phyloP scores from a whole-genome alignment of 23 tunicate species.

The Clavelina lepadiformis region DNA sequence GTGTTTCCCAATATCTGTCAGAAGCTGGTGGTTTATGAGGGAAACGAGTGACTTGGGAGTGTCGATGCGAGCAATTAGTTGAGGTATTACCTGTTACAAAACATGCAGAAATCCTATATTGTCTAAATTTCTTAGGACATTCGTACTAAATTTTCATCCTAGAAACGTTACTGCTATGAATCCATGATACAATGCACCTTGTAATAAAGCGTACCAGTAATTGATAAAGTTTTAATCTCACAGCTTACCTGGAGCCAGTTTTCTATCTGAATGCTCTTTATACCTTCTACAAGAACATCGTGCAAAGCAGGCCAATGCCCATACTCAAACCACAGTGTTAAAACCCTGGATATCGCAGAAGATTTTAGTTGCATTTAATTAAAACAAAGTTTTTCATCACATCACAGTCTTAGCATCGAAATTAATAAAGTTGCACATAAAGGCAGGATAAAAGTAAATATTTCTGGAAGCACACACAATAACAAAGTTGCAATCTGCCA shows the following conservation, averaged over 20 bases:
- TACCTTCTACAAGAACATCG: constrained; percentile 70
- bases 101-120: no score
- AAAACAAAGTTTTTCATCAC: no score
- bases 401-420: no score
- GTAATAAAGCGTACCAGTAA: neutral
- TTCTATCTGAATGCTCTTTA: constrained; percentile 82
- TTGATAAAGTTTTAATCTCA: neutral
- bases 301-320: constrained; percentile 46
- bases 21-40: constrained; percentile 53
- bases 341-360: constrained; percentile 53
- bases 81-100: constrained; percentile 74
- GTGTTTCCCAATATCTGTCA: constrained; percentile 73
- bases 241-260: constrained; percentile 98
- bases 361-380: no score
- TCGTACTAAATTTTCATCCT: no score
- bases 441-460: no score
- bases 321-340: constrained; percentile 88
- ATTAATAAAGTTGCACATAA: no score
- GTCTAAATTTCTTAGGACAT: no score
- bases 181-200: neutral
- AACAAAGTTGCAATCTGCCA: no score
- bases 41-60: constrained; percentile 65
- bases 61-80: constrained; percentile 88
- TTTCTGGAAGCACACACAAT: no score
- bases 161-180: no score